Evolutionary conservation across 2,113 vertebrate genomes (phyloP), one percentile per base, ranked within the genome.

Genomic region (Sterna hirundo): DNA sequence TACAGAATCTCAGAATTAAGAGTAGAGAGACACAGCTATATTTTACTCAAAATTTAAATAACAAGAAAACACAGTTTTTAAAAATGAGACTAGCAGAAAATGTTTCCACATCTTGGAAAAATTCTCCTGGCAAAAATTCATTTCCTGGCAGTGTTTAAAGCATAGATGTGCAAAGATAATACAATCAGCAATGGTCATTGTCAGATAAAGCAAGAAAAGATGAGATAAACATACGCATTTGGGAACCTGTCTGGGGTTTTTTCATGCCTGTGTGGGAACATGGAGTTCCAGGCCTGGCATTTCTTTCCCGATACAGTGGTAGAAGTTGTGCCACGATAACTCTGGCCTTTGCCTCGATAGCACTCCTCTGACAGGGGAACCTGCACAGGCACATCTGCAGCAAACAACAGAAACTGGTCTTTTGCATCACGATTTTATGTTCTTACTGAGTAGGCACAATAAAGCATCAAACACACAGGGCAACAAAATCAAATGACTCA

Each of bases 251-350:
- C 80, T 1, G 99, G 98, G 10, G 98, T 99, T 97, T 98, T 99
- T 4, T 4, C 0, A 34, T 99, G 99, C 3, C 0, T 75, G 69
- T 99, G 99, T 29, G 99, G 99, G 13, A 15, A 91, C 98, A 98
- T 98, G 10, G 99, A 98, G 40, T 66, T 97, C 99, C 99, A 99
- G 54, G 93, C 70, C 52, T 99, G 99, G 86, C 99, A 99, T 92
- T 97, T 99, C 95, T 98, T 99, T 20, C 99, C 99, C 0, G 99
- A 99, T 89, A 96, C 64, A 9, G 99, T 99, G 90, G 98, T 94
- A 12, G 99, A 98, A 2, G 97, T 96, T 26, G 98, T 98, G 19
- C 99, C 99, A 12, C 99, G 98, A 16, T 99, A 99, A 23, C 29
- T 97, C 34, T 95, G 65, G 6, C 99, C 99, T 1, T 98, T 93